Percentiles rank a stretch among this genome's conserved stretches.
Conservation (phyloP, 2,888 invertebrate species). For the Folsomia manolachei region DNA sequence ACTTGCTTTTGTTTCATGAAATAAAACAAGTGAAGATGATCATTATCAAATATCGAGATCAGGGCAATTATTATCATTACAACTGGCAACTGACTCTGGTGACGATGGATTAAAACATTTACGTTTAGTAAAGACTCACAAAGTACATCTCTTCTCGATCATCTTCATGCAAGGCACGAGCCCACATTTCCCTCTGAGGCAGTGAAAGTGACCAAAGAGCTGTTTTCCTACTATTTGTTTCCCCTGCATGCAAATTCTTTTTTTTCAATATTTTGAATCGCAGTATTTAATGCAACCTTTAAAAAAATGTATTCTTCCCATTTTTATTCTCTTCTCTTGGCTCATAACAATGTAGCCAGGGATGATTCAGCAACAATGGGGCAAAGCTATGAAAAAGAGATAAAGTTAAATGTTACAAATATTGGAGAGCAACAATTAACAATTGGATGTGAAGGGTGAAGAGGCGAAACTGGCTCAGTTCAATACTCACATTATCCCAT, state of each 20-base stretch:
- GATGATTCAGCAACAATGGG: not conserved
- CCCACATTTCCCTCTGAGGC: not conserved
- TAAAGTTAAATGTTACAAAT: not conserved
- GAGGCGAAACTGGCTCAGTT: not conserved
- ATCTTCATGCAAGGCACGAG: not conserved
- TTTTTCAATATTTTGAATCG: not conserved
- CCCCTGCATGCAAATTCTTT: not conserved
- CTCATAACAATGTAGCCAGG: too few species aligned
- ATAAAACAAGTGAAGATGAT: not conserved
- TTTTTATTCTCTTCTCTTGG: too few species aligned
- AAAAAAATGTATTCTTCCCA: too few species aligned
- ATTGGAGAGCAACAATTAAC: not conserved
- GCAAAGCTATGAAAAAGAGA: not conserved
- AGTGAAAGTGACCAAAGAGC: not conserved
- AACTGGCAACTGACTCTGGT: not conserved
- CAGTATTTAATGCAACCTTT: not conserved
- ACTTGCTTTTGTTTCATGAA: not conserved
- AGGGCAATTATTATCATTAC: conserved; percentile 3
- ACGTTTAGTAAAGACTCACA: not conserved
- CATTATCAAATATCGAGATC: conserved; percentile 3
- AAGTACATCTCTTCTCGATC: not conserved
- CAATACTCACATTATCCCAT: too few species aligned
- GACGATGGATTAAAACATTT: not conserved
- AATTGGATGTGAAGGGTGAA: conserved; percentile 1
- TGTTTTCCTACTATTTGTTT: not conserved